These are phyloP conservation scores for Aurelia aurita complex sp. Pacific DNA, from an alignment of 30 jellyfish, hydroid and myxozoan species.

Conservation along the genomic window DNA sequence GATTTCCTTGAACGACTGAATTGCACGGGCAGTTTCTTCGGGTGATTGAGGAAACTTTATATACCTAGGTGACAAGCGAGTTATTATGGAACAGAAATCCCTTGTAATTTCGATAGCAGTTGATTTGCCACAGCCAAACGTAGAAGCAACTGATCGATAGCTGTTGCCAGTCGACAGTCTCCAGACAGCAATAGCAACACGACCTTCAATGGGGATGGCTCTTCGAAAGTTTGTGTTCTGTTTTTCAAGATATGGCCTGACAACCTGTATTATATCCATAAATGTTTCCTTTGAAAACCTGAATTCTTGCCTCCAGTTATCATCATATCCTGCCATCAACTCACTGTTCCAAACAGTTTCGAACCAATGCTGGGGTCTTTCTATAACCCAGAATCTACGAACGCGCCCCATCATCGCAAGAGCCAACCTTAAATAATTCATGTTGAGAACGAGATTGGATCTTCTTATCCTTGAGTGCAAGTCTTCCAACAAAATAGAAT, in stretches of 20 bases:
- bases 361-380: slow-evolving; percentile 17
- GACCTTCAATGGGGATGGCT: slow-evolving; percentile 1
- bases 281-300: neutral
- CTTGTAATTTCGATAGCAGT: too few relatives aligned
- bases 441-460: neutral
- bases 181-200: slow-evolving; percentile 21
- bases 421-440: neutral
- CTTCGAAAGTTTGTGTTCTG: slow-evolving; percentile 6
- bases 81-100: too few relatives aligned
- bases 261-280: neutral
- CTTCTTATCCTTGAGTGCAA: neutral
- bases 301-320: neutral
- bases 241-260: neutral
- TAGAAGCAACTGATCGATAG: neutral
- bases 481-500: too few relatives aligned
- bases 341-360: neutral
- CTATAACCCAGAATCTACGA: slow-evolving; percentile 1
- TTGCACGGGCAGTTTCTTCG: too few relatives aligned
- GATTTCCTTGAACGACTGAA: too few relatives aligned
- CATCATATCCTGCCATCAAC: neutral
- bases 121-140: neutral
- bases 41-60: too few relatives aligned
- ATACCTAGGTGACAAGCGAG: too few relatives aligned
- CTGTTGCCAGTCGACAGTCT: slow-evolving; percentile 10
- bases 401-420: neutral